phyloP scores from a whole-genome alignment of 2,797 vertebrate species.

The Echeneis naucrates region DNA sequence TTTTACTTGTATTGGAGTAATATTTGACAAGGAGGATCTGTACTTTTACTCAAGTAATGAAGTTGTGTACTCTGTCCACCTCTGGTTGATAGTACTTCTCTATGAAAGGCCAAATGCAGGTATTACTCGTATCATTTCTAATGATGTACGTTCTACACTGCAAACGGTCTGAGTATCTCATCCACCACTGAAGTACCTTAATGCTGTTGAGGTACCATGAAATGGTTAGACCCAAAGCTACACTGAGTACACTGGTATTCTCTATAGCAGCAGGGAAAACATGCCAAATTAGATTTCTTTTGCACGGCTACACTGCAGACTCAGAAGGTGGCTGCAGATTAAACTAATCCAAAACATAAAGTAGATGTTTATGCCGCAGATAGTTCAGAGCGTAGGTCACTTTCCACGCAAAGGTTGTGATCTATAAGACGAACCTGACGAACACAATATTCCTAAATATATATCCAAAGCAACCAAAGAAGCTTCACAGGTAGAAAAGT shows the following conservation, averaged over 20 bases:
- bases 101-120: background rate
- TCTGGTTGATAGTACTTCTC: background rate
- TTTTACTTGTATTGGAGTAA: too few species aligned
- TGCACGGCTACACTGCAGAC: slow-evolving; percentile 19
- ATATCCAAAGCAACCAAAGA: too few species aligned
- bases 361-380: slow-evolving; percentile 18
- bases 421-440: too few species aligned
- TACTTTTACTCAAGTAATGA: too few species aligned
- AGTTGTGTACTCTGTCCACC: too few species aligned
- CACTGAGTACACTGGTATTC: slow-evolving; percentile 33
- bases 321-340: slow-evolving; percentile 34
- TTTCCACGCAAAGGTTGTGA: too few species aligned
- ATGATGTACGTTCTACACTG: background rate
- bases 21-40: too few species aligned
- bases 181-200: background rate
- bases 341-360: slow-evolving; percentile 30
- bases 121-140: background rate
- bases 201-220: slow-evolving; percentile 34
- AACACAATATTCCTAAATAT: too few species aligned
- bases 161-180: background rate
- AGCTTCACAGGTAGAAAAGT: too few species aligned
- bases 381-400: too few species aligned
- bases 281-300: slow-evolving; percentile 49
- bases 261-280: slow-evolving; percentile 36
- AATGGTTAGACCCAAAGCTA: slow-evolving; percentile 40